These are phyloP conservation scores for Gerris buenoi DNA, from an alignment of 1,140 invertebrate genomes.

Conservation along the genomic window DNA sequence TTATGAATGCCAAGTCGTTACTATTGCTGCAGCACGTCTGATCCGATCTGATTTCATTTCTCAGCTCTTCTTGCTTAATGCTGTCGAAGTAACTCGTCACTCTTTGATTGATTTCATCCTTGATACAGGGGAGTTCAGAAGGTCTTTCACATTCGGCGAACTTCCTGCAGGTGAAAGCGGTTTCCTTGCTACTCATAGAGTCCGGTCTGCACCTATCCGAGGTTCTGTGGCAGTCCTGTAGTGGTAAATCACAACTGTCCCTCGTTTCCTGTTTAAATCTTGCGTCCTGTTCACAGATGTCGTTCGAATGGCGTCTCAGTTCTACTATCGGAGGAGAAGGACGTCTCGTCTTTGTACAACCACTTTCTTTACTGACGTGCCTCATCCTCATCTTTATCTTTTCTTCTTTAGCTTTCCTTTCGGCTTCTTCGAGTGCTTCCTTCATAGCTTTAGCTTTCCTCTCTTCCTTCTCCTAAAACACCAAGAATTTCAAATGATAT, in stretches of 20 bases:
- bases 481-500: no score
- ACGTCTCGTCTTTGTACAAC: neutral
- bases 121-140: neutral
- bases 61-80: neutral
- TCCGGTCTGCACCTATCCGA: neutral
- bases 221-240: neutral
- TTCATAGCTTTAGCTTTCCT: slow-evolving; percentile 40
- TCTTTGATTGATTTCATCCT: neutral
- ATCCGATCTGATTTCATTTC: no score
- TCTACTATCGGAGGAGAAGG: neutral
- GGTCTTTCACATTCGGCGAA: neutral
- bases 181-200: neutral
- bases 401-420: slow-evolving; percentile 39
- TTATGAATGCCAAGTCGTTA: neutral
- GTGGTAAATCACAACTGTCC: no score
- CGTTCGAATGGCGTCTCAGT: neutral
- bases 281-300: neutral
- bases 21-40: neutral
- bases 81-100: neutral
- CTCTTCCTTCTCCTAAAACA: slow-evolving; percentile 36
- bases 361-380: slow-evolving; percentile 8
- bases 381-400: slow-evolving; percentile 25
- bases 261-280: neutral
- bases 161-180: neutral
- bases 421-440: slow-evolving; percentile 43